A percentile compares a stretch with the other conserved stretches of the same genome.
Evolutionary conservation across 2,888 invertebrate species (phyloP).

Genomic region (Eustalomyia histrio): DNA sequence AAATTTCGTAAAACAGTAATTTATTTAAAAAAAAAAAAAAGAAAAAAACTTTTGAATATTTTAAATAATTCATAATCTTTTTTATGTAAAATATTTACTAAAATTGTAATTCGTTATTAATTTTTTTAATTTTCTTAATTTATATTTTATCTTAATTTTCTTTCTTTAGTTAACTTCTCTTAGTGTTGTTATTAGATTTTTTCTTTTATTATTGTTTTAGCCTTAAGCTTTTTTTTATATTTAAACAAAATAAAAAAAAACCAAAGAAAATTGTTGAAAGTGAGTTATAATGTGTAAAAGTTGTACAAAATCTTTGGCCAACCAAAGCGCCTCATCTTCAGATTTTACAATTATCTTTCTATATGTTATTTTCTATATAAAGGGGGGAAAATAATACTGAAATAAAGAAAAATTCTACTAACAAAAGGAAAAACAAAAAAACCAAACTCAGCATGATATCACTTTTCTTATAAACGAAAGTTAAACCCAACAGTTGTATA

Average conservation of each 20-base stretch:
- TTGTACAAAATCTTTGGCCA: slow-evolving; percentile 9
- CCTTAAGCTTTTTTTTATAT: slow-evolving; percentile 10
- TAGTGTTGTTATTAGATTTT: slow-evolving; percentile 23
- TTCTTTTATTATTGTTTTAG: not conserved
- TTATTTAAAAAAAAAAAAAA: too few species aligned
- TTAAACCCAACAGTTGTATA: not conserved
- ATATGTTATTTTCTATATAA: not conserved
- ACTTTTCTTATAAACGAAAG: slow-evolving; percentile 57
- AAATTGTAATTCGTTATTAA: too few species aligned
- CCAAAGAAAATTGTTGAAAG: slow-evolving; percentile 27
- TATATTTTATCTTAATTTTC: too few species aligned
- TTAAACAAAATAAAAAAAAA: not conserved
- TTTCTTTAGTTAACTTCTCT: not conserved
- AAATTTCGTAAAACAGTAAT: too few species aligned
- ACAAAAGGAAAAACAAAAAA: too few species aligned
- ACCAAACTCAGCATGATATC: slow-evolving; percentile 47
- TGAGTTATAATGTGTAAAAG: slow-evolving; percentile 20
- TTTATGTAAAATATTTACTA: too few species aligned
- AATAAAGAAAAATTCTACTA: slow-evolving; percentile 13
- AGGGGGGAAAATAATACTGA: not conserved
- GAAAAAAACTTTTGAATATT: too few species aligned
- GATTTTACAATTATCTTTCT: not conserved
- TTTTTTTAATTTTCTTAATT: too few species aligned
- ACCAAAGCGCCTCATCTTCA: not conserved
- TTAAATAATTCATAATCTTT: too few species aligned